A percentile compares a stretch with the other conserved stretches of the same genome.
These are phyloP conservation scores for Cyclargus thomasi DNA, from an alignment of 1,140 invertebrate genomes.

Conservation along the genomic window DNA sequence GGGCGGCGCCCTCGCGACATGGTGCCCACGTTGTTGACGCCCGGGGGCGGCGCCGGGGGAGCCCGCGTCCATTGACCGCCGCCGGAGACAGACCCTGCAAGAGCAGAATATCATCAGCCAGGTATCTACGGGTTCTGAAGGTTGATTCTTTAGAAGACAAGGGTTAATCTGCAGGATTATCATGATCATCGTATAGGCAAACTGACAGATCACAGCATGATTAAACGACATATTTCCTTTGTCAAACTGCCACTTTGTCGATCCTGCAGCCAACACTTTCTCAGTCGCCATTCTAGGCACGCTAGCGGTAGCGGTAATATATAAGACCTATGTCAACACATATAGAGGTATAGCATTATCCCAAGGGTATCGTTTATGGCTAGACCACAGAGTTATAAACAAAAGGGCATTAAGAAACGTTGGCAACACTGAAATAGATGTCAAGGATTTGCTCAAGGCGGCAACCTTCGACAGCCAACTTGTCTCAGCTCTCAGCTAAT, in stretches of 20 bases:
- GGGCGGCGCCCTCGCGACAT: constrained; percentile 43
- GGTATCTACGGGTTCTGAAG: background rate
- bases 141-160: background rate
- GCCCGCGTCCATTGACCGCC: constrained; percentile 70
- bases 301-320: too few relatives aligned
- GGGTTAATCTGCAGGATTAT: too few relatives aligned
- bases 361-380: background rate
- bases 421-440: constrained; percentile 29
- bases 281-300: too few relatives aligned
- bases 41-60: constrained; percentile 63
- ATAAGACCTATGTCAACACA: too few relatives aligned
- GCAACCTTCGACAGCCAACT: constrained; percentile 24
- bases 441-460: constrained; percentile 47
- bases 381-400: background rate
- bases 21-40: constrained; percentile 30
- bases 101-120: background rate
- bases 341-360: background rate
- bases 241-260: too few relatives aligned
- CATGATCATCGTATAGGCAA: too few relatives aligned
- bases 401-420: background rate
- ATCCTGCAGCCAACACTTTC: too few relatives aligned
- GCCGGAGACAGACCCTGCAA: constrained; percentile 50
- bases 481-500: background rate
- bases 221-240: too few relatives aligned
- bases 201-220: too few relatives aligned